Percentiles rank a stretch among this genome's conserved stretches.
Conservation (phyloP, 2,888 invertebrate genomes). For the Oxystoma pomonae region DNA sequence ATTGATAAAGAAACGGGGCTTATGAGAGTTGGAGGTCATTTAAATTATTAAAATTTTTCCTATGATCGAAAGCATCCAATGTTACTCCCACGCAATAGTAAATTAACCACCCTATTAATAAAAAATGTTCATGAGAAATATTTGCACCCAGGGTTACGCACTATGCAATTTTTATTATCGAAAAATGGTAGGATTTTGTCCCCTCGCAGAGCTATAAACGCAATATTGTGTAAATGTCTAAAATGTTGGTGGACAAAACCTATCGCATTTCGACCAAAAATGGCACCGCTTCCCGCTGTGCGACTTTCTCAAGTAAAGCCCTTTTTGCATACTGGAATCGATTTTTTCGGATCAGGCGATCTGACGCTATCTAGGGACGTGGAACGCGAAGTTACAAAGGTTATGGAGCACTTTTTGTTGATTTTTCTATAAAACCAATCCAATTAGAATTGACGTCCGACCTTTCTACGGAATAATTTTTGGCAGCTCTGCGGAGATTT, state of each 20-base stretch:
- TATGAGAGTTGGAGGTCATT: not conserved
- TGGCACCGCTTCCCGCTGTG: not conserved
- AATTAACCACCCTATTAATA: not conserved
- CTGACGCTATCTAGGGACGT: not conserved
- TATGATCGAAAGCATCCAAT: not conserved
- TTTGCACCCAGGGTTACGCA: not conserved
- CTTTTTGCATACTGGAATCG: not conserved
- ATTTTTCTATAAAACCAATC: not conserved
- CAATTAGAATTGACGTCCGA: not conserved
- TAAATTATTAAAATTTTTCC: not conserved
- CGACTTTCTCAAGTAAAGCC: not conserved
- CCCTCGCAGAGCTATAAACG: not conserved
- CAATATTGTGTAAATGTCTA: not conserved
- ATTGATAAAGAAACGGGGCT: not conserved
- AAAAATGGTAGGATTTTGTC: not conserved
- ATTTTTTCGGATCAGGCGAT: not conserved
- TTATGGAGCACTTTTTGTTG: not conserved
- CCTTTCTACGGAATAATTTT: not conserved
- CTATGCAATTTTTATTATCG: not conserved
- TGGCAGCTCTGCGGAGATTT: not conserved
- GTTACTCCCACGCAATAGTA: not conserved
- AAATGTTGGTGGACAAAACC: not conserved
- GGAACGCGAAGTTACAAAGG: not conserved
- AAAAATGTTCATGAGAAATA: not conserved
- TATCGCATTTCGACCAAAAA: not conserved